Percentiles rank a stretch among this genome's conserved stretches.
phyloP scores from a whole-genome alignment of 2,113 vertebrate genomes.

The Prionailurus bengalensis region DNA sequence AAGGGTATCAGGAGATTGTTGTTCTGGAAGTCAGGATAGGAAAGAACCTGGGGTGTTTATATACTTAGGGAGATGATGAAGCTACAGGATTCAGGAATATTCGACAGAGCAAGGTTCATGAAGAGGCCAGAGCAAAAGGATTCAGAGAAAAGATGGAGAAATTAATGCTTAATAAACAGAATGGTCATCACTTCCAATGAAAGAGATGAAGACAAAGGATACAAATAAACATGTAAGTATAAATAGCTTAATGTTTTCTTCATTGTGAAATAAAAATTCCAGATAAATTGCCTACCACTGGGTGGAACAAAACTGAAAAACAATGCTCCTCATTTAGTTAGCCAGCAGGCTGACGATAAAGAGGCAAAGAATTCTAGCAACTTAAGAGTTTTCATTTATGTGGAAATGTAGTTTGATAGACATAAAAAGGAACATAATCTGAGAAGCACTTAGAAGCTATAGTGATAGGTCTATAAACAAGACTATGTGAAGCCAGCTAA shows the following conservation, averaged over 20 bases:
- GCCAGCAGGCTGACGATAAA: slow-evolving; percentile 37
- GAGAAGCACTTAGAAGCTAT: slow-evolving; percentile 52
- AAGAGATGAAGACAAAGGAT: background rate
- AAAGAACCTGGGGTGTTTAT: background rate
- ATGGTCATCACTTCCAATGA: background rate
- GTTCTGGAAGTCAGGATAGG: background rate
- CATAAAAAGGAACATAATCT: slow-evolving; percentile 63
- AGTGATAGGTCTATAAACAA: slow-evolving; percentile 68
- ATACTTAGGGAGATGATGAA: background rate
- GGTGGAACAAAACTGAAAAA: slow-evolving; percentile 17
- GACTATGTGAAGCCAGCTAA: slow-evolving; percentile 51
- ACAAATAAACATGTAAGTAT: background rate
- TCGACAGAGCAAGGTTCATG: background rate
- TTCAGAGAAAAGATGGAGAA: background rate
- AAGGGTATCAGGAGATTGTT: background rate
- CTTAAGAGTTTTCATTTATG: slow-evolving; percentile 56
- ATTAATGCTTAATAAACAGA: background rate
- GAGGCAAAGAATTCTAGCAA: slow-evolving; percentile 45
- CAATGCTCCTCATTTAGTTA: slow-evolving; percentile 40
- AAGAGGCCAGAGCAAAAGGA: background rate
- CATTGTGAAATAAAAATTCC: background rate
- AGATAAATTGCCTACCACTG: background rate
- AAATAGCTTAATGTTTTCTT: slow-evolving; percentile 19
- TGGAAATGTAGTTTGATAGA: slow-evolving; percentile 56
- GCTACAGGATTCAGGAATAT: background rate